phyloP scores from a whole-genome alignment of 2,797 vertebrate species.

The Coccyzus lansbergi region DNA sequence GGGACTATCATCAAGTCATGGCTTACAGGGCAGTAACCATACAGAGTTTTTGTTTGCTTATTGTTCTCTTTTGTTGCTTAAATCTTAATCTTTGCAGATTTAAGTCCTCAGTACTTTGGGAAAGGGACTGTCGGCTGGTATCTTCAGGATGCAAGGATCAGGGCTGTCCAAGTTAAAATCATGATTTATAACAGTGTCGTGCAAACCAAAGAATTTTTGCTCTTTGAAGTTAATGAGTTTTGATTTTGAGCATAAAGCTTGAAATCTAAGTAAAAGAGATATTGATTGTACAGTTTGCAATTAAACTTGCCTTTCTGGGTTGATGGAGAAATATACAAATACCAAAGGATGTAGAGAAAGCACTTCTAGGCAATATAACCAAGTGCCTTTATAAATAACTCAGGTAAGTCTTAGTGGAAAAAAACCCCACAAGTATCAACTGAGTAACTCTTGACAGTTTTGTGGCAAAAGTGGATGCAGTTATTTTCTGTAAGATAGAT shows the following conservation, averaged over 20 bases:
- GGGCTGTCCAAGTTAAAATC: not conserved
- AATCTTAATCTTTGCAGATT: not conserved
- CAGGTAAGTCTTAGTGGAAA: not conserved
- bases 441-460: not conserved
- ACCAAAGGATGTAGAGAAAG: not conserved
- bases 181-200: not conserved
- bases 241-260: not conserved
- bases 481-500: not conserved
- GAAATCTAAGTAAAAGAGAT: not conserved
- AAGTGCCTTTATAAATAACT: not conserved
- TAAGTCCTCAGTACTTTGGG: not conserved
- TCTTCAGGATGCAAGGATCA: not conserved
- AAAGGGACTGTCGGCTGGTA: not conserved
- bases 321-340: not conserved
- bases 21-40: not conserved
- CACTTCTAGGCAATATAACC: not conserved
- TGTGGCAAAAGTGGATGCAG: not conserved
- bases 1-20: not conserved
- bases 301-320: not conserved
- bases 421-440: not conserved
- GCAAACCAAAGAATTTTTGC: not conserved
- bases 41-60: not conserved
- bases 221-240: not conserved
- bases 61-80: not conserved
- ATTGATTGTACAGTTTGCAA: not conserved